Base-by-base conservation (phyloP, 2,113 vertebrate genomes). In the Morone saxatilis region DNA sequence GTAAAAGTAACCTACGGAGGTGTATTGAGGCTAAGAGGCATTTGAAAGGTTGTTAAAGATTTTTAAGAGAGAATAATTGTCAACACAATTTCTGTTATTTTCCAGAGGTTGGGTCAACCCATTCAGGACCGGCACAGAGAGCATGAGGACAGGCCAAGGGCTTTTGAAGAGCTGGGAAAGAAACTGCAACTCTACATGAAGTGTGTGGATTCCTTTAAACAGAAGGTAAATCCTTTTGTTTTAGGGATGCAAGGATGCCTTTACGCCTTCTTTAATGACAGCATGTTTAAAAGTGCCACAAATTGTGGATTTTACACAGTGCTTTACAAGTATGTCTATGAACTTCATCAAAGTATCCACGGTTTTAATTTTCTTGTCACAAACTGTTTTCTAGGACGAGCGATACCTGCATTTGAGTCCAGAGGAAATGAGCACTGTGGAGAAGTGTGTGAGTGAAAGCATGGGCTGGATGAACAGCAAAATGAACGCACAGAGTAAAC, bases 151-250 rank as follows among this genome's bases (percentile, higher is more conserved):
- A 96, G 98, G 88, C 98, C 97, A 12, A 97, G 96, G 93, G 97
- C 96, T 74, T 95, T 99, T 92, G 97, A 98, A 67, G 97, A 98
- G 77, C 93, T 99, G 67, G 97, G 98, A 66, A 98, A 97, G 89
- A 98, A 97, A 91, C 95, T 98, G 62, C 98, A 99, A 53, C 93
- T 97, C 56, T 96, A 97, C 89, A 97, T 98, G 95, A 99, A 99
- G 95, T 95, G 96, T 88, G 95, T 97, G 81, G 97, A 98, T 88
- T 94, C 93, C n/a, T 97, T 95, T 85, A 98, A 96, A 92, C 97
- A 96, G 71, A 98, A 98, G 96, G 98, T 99, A 93, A 72, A 72
- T 31, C 10, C 7, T 40, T 56, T 25, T 10, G 17, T 50, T 60
- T 1, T 4, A 10, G 3, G 36, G 31, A 72, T 17, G 51, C 11